Evolutionary conservation across 2,113 vertebrate species (phyloP), one percentile per base, ranked within the genome.

Genomic region (Lanius collurio): DNA sequence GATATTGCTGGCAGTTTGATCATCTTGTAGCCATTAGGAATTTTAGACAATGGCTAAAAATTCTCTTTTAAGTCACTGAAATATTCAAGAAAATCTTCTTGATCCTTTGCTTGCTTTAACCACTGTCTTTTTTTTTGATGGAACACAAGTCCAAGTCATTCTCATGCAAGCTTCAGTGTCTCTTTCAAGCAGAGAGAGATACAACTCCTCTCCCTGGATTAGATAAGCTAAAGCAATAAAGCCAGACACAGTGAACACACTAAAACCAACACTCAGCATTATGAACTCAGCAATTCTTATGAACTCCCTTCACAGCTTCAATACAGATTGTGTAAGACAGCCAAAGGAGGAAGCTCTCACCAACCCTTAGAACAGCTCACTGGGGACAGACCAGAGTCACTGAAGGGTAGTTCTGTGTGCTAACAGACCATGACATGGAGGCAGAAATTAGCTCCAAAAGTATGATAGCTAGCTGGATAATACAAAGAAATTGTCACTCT

Each of bases 341-440:
- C 21, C 47, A 50, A 17, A 60, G 33, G 23, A 77, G 16, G 21
- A 67, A 71, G 33, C 33, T 35, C 52, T 73, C 64, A 11, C 16
- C 31, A 52, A 6, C 8, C 60, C 41, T 74, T 9, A 20, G 47
- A 33, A 47, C 0, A 6, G 33, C 71, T 70, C 23, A 11, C 18
- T 44, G 35, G 42, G 20, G 57, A 11, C 23, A 68, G 17, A 71
- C 9, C 22, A 35, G 46, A 27, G 46, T 8, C 37, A 44, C 70
- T 5, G 10, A 39, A 74, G n/a, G 49, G 37, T 49, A 49, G 26
- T 13, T 65, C 47, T 14, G 3, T 4, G 17, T 2, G 5, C 44
- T 10, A 50, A 39, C 31, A 64, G 53, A 26, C 22, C 27, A 37
- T 0, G 0, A 15, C 23, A 20, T 2, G 0, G 0, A 63, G 65